phyloP scores from a whole-genome alignment of 2,113 vertebrate species.

The Morone chrysops region DNA sequence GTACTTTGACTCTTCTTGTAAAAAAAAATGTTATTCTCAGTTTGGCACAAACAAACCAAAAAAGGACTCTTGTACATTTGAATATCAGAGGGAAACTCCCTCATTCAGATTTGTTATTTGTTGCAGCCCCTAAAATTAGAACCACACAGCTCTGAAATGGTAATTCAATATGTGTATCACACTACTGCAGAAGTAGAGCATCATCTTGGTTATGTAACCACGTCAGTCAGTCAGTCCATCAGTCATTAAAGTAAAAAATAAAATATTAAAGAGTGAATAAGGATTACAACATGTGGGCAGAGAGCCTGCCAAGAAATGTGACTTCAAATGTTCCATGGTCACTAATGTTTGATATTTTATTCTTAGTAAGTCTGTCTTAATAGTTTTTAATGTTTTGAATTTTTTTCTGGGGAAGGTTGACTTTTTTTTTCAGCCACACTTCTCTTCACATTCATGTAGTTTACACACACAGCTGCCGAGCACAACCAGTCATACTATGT shows the following conservation, averaged over 20 bases:
- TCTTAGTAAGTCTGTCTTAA: too few relatives aligned
- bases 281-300: not conserved
- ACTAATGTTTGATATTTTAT: not conserved
- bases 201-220: not conserved
- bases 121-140: constrained; percentile 15
- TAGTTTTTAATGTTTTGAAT: not conserved
- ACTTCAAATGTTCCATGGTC: not conserved
- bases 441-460: not conserved
- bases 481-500: not conserved
- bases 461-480: not conserved
- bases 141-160: constrained; percentile 17
- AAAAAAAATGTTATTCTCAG: not conserved
- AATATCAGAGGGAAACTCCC: constrained; percentile 31
- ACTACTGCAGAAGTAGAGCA: not conserved
- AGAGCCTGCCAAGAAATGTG: not conserved
- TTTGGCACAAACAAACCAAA: not conserved
- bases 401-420: not conserved
- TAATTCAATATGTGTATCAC: constrained; percentile 6
- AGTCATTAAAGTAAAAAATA: not conserved
- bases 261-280: not conserved
- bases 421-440: not conserved
- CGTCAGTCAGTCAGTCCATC: not conserved
- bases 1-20: not conserved
- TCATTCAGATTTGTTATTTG: constrained; percentile 3
- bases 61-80: constrained; percentile 2